These are phyloP conservation scores for Hydroisotoma schaefferi DNA, from an alignment of 2,888 invertebrate species.

Conservation along the genomic window DNA sequence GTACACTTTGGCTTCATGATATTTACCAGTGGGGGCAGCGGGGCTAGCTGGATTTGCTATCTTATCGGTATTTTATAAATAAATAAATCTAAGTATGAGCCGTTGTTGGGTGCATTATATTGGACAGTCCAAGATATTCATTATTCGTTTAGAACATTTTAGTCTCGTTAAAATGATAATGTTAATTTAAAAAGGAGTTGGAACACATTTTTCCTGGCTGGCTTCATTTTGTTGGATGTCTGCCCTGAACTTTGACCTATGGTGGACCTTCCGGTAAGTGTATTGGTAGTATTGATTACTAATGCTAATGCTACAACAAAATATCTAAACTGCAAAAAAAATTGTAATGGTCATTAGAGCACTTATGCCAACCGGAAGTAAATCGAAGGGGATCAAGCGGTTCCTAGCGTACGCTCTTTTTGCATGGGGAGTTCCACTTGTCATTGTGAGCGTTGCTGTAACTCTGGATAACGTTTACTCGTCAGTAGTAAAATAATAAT, in stretches of 20 bases:
- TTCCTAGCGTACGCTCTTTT: constrained; percentile 41
- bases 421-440: constrained; percentile 32
- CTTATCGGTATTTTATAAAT: constrained; percentile 37
- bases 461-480: constrained; percentile 37
- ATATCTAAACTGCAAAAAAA: not conserved
- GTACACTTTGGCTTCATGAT: constrained; percentile 30
- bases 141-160: too few species aligned
- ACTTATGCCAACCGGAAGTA: constrained; percentile 40
- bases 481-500: constrained; percentile 10
- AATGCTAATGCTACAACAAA: constrained; percentile 1
- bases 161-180: too few species aligned
- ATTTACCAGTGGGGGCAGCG: constrained; percentile 12
- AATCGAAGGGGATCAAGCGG: constrained; percentile 40
- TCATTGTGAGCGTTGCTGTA: constrained; percentile 34
- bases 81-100: too few species aligned
- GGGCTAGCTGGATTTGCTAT: constrained; percentile 31
- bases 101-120: too few species aligned
- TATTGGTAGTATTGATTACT: too few species aligned
- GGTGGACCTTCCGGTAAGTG: constrained; percentile 47
- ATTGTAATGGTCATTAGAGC: constrained; percentile 19
- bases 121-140: too few species aligned
- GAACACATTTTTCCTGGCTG: constrained; percentile 43
- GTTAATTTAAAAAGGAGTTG: constrained; percentile 36
- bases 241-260: constrained; percentile 45
- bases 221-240: constrained; percentile 45